Conservation (phyloP, 2,888 invertebrate genomes). For the Erebia aethiops region DNA sequence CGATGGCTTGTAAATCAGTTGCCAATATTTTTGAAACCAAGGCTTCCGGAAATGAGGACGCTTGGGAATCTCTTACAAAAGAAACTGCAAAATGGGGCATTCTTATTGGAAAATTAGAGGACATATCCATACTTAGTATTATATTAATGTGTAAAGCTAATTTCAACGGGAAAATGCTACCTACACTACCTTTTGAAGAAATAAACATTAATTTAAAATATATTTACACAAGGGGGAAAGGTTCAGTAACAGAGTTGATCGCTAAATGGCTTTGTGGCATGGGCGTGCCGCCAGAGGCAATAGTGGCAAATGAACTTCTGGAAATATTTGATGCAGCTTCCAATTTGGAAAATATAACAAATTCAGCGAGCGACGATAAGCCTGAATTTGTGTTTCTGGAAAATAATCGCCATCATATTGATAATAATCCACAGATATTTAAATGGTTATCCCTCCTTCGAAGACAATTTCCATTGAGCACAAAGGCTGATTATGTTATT, state of each 20-base stretch:
- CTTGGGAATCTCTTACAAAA: constrained; percentile 92
- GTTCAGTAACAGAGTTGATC: constrained; percentile 94
- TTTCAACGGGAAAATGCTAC: constrained; percentile 68
- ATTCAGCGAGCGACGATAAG: constrained; percentile 53
- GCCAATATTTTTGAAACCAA: constrained; percentile 77
- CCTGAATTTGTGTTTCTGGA: constrained; percentile 61
- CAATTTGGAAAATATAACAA: constrained; percentile 42
- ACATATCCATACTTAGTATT: constrained; percentile 90
- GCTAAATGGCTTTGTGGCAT: constrained; percentile 92
- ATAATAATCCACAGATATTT: constrained; percentile 79
- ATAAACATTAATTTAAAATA: constrained; percentile 86
- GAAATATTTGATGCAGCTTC: constrained; percentile 49
- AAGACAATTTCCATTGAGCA: constrained; percentile 93
- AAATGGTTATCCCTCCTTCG: constrained; percentile 86
- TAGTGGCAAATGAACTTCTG: constrained; percentile 80
- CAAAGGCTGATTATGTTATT: constrained; percentile 89
- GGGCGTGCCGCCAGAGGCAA: constrained; percentile 86
- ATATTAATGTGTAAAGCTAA: constrained; percentile 82
- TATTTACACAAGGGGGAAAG: constrained; percentile 86
- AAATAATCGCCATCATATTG: constrained; percentile 62
- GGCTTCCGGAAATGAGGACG: constrained; percentile 77
- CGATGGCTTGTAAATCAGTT: constrained; percentile 91
- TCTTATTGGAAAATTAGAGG: constrained; percentile 94
- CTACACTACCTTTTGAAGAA: constrained; percentile 80
- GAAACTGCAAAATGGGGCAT: constrained; percentile 94